Evolutionary conservation across 2,888 invertebrate species (phyloP).

Genomic region (Drosophila seclusa): DNA sequence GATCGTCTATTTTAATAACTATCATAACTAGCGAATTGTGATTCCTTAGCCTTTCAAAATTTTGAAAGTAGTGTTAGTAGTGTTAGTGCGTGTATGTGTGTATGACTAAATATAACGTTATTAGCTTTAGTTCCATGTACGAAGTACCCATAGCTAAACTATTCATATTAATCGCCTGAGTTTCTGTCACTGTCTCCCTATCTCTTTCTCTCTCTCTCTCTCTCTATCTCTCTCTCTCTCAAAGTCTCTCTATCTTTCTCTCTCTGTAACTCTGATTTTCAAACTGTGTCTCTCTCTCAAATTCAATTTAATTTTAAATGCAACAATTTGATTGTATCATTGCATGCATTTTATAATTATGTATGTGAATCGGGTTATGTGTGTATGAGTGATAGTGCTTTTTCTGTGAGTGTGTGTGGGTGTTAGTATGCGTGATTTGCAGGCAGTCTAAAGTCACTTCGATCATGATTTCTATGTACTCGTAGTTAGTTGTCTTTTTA

Average conservation of each 20-base stretch:
- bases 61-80: constrained; percentile 35
- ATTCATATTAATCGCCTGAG: constrained; percentile 13
- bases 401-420: background rate
- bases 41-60: constrained; percentile 25
- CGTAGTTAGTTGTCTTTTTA: constrained; percentile 51
- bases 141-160: constrained; percentile 8
- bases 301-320: constrained; percentile 19
- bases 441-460: constrained; percentile 21
- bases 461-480: constrained; percentile 31
- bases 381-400: background rate
- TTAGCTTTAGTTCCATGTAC: constrained; percentile 29
- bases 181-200: constrained; percentile 12
- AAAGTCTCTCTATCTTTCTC: background rate
- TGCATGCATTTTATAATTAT: constrained; percentile 56
- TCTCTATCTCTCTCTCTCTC: constrained; percentile 2
- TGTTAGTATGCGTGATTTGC: constrained; percentile 1
- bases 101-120: constrained; percentile 32
- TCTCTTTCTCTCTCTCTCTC: constrained; percentile 1
- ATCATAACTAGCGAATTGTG: constrained; percentile 41
- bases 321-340: constrained; percentile 25
- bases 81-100: constrained; percentile 52
- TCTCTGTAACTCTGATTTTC: constrained; percentile 11
- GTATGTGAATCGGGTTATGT: constrained; percentile 21
- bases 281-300: constrained; percentile 11
- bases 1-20: constrained; percentile 49